Base-by-base conservation (phyloP, 2,113 vertebrate genomes). In the Rattus norvegicus region DNA sequence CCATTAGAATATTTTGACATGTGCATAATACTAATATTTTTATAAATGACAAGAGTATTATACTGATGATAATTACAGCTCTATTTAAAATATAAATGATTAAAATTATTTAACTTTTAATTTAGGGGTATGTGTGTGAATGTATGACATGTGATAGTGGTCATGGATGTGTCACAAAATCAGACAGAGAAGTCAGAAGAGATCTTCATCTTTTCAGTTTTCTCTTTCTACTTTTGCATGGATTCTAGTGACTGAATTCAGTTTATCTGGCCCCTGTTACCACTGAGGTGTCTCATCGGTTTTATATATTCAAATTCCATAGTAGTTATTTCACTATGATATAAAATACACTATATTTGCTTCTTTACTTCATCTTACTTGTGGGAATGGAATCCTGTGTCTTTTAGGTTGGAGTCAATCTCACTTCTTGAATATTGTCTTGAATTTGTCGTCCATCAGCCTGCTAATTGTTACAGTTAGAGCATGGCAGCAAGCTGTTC, bases 401-500 rank as follows among this genome's bases (percentile, higher is more conserved):
- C 39, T 3, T 13, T 28, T 24, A 43, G 3, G 13, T 28, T 61
- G 56, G 7, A 84, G 2, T 61, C n/a, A 39, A 61, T 22, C 13
- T 17, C n/a, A 43, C 24, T 83, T 39, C 22, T 14, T 63, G 56
- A 84, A 7, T 12, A 39, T 16, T 59, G 4, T 26, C 22, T 84
- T 84, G 59, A 84, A 39, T 6, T 61, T 24, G 12, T 84, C 39
- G n/a, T 85, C 26, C 26, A 47, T 28, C 13, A 11, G 24, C 24
- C 19, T 5, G 33, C 52, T 80, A 22, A 17, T 7, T 84, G 22
- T 39, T 28, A 83, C 24, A 3, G 26, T 65, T 11, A 47, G 0
- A 65, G 2, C 2, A 20, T 13, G 16, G 39, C 2, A 26, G 2
- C 8, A 20, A 67, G 4, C 11, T 33, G 7, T 9, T 9, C 26